Evolutionary conservation across 23 tunicate genomes (phyloP).

Genomic region (Trididemnum miniatum): DNA sequence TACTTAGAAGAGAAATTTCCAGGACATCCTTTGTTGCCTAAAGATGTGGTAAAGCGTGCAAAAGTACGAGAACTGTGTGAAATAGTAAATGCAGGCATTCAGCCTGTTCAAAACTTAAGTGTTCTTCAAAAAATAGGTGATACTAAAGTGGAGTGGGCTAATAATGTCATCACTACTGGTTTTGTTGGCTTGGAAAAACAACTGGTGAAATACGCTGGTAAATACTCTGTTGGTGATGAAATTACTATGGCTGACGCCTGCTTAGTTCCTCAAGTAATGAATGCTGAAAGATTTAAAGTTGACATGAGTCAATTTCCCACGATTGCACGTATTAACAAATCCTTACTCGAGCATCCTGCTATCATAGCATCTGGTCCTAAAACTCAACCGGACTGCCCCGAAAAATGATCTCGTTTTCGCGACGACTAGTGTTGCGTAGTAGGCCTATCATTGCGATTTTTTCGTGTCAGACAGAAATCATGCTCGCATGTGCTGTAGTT

Average conservation of each 20-base stretch:
- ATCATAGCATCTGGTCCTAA: constrained; percentile 57
- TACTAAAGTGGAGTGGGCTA: constrained; percentile 55
- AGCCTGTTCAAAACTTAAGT: constrained; percentile 62
- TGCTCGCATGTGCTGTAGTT: too few species aligned
- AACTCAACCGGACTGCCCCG: constrained; percentile 63
- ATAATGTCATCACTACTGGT: constrained; percentile 45
- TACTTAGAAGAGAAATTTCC: constrained; percentile 62
- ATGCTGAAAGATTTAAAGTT: constrained; percentile 48
- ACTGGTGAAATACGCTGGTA: constrained; percentile 47
- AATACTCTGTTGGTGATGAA: constrained; percentile 73
- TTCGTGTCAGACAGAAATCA: too few species aligned
- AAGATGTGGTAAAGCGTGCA: constrained; percentile 29
- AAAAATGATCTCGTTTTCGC: too few species aligned
- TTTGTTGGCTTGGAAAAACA: constrained; percentile 61
- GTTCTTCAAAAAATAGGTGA: constrained; percentile 50
- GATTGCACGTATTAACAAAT: constrained; percentile 40
- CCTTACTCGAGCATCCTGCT: constrained; percentile 45
- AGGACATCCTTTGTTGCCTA: constrained; percentile 31
- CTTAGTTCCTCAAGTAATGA: constrained; percentile 68
- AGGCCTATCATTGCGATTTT: too few species aligned
- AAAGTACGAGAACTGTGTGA: constrained; percentile 69
- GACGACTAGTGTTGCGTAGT: too few species aligned
- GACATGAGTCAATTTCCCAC: constrained; percentile 65
- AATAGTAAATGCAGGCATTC: constrained; percentile 68
- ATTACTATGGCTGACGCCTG: constrained; percentile 88